A percentile compares a stretch with the other conserved stretches of the same genome.
Conservation (phyloP, 2,888 invertebrate species). For the Nemotelus pantherinus region DNA sequence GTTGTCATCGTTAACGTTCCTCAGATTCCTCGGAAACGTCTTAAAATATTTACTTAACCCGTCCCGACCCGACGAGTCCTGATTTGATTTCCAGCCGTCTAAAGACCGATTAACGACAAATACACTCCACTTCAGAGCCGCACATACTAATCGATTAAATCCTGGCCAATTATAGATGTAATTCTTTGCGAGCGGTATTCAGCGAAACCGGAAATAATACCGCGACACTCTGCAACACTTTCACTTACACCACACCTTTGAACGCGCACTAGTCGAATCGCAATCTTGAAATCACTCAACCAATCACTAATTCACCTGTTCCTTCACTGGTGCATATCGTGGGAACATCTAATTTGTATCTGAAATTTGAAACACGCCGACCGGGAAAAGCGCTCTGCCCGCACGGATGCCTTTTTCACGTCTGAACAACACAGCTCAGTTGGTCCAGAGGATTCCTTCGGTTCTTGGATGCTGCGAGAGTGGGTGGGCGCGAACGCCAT, state of each 20-base stretch:
- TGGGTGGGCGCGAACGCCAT: not conserved
- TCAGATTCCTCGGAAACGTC: too few species aligned
- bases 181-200: too few species aligned
- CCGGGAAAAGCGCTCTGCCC: constrained; percentile 16
- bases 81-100: too few species aligned
- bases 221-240: not conserved
- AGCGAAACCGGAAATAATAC: not conserved
- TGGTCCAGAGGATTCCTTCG: constrained; percentile 31
- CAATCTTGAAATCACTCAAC: constrained; percentile 7
- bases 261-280: not conserved
- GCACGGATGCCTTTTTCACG: constrained; percentile 33
- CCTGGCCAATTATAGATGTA: too few species aligned
- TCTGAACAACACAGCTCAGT: constrained; percentile 5
- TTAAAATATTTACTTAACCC: too few species aligned
- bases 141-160: constrained; percentile 3
- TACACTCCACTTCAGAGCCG: not conserved
- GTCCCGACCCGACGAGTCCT: too few species aligned
- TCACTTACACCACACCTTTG: constrained; percentile 12
- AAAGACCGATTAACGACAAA: not conserved
- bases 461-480: not conserved
- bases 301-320: constrained; percentile 32
- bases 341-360: constrained; percentile 25
- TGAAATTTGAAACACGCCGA: constrained; percentile 12
- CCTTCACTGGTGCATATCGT: constrained; percentile 19
- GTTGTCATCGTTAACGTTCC: too few species aligned